phyloP scores from a whole-genome alignment of 1,140 invertebrate species.

The Monochamus saltuarius region DNA sequence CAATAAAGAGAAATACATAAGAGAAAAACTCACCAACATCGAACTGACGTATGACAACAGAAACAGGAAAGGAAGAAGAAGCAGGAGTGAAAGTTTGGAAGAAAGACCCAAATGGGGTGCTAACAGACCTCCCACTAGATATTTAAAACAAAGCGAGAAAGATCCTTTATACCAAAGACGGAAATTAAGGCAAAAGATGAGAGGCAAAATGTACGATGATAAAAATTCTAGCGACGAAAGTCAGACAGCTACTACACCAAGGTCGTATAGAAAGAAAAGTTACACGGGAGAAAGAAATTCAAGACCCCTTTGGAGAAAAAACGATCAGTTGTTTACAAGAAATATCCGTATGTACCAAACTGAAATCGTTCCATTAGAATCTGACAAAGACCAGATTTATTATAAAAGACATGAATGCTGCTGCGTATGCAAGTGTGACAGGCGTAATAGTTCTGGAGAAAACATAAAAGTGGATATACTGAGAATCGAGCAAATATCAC shows the following conservation, averaged over 20 bases:
- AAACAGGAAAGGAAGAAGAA: constrained; percentile 56
- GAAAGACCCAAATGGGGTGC: constrained; percentile 68
- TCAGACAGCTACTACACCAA: constrained; percentile 55
- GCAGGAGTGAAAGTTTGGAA: constrained; percentile 57
- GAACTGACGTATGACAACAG: constrained; percentile 41
- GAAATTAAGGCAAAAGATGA: constrained; percentile 60
- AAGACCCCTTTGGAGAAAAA: constrained; percentile 43
- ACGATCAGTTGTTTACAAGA: constrained; percentile 40
- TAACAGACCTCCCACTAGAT: constrained; percentile 68
- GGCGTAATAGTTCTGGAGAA: constrained; percentile 23
- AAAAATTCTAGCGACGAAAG: constrained; percentile 62
- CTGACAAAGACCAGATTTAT: constrained; percentile 47
- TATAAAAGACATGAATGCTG: constrained; percentile 39
- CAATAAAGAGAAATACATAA: constrained; percentile 41
- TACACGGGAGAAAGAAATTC: constrained; percentile 38
- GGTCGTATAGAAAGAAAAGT: constrained; percentile 41
- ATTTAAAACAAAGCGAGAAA: constrained; percentile 75
- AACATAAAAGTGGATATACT: constrained; percentile 42
- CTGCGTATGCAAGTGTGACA: constrained; percentile 40
- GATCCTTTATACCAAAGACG: constrained; percentile 71
- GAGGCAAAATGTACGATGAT: constrained; percentile 49
- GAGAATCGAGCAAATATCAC: constrained; percentile 43
- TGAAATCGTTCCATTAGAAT: constrained; percentile 47
- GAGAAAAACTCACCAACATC: constrained; percentile 46
- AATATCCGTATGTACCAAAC: constrained; percentile 47